A percentile compares a stretch with the other conserved stretches of the same genome.
Conservation (phyloP, 2,797 vertebrate species). For the Peromyscus aztecus region DNA sequence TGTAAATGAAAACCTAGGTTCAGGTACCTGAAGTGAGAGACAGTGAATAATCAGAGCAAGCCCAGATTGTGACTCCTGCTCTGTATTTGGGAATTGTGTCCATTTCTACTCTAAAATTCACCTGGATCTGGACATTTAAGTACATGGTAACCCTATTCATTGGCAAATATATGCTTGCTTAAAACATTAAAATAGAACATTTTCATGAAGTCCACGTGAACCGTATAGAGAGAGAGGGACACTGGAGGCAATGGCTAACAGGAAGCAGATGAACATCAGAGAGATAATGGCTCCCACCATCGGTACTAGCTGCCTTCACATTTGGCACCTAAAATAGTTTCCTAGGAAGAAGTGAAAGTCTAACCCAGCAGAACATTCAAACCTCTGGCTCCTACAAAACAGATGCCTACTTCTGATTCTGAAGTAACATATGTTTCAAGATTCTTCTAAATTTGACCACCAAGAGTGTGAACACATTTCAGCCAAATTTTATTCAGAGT, state of each 20-base stretch:
- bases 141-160: neutral
- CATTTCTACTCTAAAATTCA: neutral
- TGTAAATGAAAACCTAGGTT: neutral
- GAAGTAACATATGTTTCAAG: slow-evolving; percentile 47
- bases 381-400: slow-evolving; percentile 27
- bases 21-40: neutral
- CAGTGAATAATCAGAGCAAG: neutral
- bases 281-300: neutral
- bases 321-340: slow-evolving; percentile 16
- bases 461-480: neutral
- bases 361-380: neutral
- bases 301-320: neutral
- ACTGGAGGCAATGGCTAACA: neutral
- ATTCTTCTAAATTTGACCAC: slow-evolving; percentile 15
- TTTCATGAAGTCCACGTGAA: neutral
- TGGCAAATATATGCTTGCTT: neutral
- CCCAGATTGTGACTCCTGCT: neutral
- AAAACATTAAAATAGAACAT: neutral
- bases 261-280: neutral
- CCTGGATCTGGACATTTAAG: neutral
- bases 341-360: slow-evolving; percentile 37
- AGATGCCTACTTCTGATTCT: neutral
- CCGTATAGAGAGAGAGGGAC: neutral
- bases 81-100: neutral
- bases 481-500: slow-evolving; percentile 1